Conservation (phyloP, 2,113 vertebrate species). For the Panthera leo region DNA sequence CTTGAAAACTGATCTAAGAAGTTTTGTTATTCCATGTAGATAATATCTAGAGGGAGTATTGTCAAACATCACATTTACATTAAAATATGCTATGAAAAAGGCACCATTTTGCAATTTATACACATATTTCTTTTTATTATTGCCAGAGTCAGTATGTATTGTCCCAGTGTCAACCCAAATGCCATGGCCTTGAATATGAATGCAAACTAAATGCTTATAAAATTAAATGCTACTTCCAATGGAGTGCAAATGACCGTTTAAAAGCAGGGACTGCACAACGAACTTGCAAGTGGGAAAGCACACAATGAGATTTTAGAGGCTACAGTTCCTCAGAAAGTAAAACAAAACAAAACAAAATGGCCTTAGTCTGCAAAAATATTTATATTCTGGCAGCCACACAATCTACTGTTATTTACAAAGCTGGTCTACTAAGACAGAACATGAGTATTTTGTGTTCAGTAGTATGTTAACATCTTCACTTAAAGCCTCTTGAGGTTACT, state of each 20-base stretch:
- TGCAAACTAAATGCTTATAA: background rate
- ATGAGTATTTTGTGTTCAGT: background rate
- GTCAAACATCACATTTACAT: background rate
- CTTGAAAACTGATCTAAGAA: constrained; percentile 22
- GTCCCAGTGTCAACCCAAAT: background rate
- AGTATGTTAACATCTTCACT: background rate
- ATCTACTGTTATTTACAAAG: background rate
- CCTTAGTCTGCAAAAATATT: background rate
- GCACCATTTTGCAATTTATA: background rate
- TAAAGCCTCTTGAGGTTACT: background rate
- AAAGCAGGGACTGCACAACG: background rate
- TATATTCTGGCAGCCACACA: background rate
- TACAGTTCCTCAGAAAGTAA: background rate
- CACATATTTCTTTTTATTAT: background rate
- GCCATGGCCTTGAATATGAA: background rate
- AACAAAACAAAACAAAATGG: background rate
- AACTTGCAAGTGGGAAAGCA: background rate
- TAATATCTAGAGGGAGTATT: background rate
- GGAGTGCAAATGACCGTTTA: background rate
- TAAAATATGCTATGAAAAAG: background rate
- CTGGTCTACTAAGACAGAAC: background rate
- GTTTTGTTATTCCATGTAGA: background rate
- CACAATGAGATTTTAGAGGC: background rate
- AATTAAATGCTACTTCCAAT: background rate
- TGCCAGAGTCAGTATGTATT: background rate